These are phyloP conservation scores for Sciurus vulgaris DNA, from an alignment of 2,797 vertebrate genomes.

Conservation along the genomic window DNA sequence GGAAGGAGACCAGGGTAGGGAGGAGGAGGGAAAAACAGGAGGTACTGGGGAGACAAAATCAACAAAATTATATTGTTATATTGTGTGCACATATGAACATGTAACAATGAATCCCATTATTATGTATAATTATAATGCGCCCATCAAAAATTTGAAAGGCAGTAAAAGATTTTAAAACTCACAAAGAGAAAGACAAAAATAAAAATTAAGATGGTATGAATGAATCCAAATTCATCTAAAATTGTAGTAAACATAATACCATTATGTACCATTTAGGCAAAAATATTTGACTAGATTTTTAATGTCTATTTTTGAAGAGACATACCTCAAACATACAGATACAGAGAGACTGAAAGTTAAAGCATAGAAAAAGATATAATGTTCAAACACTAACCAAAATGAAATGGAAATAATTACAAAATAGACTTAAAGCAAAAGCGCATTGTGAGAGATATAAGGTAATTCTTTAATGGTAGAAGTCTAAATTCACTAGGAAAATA, in stretches of 20 bases:
- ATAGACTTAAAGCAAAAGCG: not conserved
- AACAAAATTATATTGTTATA: no score
- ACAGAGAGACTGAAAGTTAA: not conserved
- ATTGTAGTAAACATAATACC: not conserved
- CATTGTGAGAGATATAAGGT: slow-evolving; percentile 4
- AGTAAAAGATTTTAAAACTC: not conserved
- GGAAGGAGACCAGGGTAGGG: no score
- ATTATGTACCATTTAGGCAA: not conserved
- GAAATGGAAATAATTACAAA: not conserved
- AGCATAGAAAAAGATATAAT: not conserved
- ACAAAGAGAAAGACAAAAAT: not conserved
- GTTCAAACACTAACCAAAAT: slow-evolving; percentile 33
- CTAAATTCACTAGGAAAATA: slow-evolving; percentile 36
- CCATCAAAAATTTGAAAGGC: not conserved
- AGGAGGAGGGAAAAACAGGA: no score
- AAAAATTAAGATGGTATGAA: not conserved
- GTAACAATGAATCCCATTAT: no score
- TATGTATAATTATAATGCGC: no score
- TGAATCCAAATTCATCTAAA: slow-evolving; percentile 39
- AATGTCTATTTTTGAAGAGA: not conserved
- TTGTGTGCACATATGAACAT: no score
- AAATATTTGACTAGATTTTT: not conserved
- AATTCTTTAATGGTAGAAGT: not conserved
- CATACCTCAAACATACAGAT: not conserved
- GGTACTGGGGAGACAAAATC: no score